These are phyloP conservation scores for Equus przewalskii DNA, from an alignment of 2,113 vertebrate genomes.

Conservation along the genomic window DNA sequence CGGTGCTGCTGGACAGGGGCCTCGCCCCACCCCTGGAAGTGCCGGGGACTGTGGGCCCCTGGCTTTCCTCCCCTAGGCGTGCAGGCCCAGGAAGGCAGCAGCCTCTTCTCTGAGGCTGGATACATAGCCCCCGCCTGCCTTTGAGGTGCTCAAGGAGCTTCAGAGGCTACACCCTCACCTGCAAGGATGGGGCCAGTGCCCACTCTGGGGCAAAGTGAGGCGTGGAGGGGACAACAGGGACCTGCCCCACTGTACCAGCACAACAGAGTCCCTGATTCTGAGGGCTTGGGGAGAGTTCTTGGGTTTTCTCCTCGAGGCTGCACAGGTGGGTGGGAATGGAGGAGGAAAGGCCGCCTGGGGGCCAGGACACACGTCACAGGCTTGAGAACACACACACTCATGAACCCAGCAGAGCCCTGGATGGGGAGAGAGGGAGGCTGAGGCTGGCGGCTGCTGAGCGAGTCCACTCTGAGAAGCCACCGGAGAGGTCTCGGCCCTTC, in stretches of 20 bases:
- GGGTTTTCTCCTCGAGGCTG: background rate
- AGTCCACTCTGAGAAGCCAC: background rate
- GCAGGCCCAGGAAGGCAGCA: background rate
- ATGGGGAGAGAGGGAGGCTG: background rate
- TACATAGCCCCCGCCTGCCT: background rate
- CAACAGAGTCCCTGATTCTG: background rate
- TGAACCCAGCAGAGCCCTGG: background rate
- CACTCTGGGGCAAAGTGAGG: background rate
- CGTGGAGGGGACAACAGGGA: background rate
- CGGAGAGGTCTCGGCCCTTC: no score
- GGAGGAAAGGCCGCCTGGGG: background rate
- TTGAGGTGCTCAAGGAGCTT: background rate
- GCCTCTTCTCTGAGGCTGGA: background rate
- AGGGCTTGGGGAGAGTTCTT: background rate
- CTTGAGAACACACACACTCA: background rate
- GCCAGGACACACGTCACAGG: background rate
- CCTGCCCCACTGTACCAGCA: no score
- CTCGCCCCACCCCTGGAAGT: fast-evolving
- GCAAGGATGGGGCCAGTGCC: background rate
- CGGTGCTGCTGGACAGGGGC: fast-evolving
- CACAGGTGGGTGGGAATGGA: background rate
- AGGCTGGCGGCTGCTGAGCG: background rate
- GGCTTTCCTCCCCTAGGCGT: background rate
- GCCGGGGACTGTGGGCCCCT: background rate
- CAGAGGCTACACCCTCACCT: background rate